Conservation (phyloP, 2,888 invertebrate genomes). For the Emmelina monodactyla region DNA sequence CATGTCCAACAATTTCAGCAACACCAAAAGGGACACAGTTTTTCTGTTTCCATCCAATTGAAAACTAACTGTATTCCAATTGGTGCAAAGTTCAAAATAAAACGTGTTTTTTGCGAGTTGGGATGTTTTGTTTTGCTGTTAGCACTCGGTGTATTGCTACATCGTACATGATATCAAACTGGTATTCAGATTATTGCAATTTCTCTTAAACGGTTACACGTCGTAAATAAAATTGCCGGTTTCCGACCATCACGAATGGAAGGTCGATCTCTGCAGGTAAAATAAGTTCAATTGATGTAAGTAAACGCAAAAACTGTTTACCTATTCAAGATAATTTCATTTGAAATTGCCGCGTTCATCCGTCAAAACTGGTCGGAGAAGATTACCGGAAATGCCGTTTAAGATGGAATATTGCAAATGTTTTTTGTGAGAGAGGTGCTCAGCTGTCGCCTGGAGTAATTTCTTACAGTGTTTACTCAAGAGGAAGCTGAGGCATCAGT, state of each 20-base stretch:
- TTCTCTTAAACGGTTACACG: slow-evolving; percentile 66
- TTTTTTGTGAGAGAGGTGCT: no score
- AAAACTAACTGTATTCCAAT: slow-evolving; percentile 32
- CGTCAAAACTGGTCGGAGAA: no score
- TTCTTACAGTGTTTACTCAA: neutral
- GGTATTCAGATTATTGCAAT: slow-evolving; percentile 66
- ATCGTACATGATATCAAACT: slow-evolving; percentile 62
- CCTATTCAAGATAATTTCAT: neutral
- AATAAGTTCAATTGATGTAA: slow-evolving; percentile 44
- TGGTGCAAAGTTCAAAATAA: slow-evolving; percentile 24
- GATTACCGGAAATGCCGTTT: no score
- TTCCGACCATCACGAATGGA: slow-evolving; percentile 36
- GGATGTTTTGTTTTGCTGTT: slow-evolving; percentile 21
- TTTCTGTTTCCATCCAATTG: slow-evolving; percentile 22
- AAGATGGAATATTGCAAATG: no score
- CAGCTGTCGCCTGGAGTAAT: neutral
- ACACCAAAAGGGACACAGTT: slow-evolving; percentile 21
- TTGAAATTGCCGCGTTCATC: no score
- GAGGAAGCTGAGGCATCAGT: neutral
- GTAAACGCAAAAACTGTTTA: neutral
- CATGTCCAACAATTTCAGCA: slow-evolving; percentile 62
- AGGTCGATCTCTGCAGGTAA: slow-evolving; percentile 33
- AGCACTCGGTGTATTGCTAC: slow-evolving; percentile 57
- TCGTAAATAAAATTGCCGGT: slow-evolving; percentile 64
- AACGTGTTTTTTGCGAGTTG: slow-evolving; percentile 23